Base-by-base conservation (phyloP, 2,888 invertebrate species). In the Acanthosepion esculentum region DNA sequence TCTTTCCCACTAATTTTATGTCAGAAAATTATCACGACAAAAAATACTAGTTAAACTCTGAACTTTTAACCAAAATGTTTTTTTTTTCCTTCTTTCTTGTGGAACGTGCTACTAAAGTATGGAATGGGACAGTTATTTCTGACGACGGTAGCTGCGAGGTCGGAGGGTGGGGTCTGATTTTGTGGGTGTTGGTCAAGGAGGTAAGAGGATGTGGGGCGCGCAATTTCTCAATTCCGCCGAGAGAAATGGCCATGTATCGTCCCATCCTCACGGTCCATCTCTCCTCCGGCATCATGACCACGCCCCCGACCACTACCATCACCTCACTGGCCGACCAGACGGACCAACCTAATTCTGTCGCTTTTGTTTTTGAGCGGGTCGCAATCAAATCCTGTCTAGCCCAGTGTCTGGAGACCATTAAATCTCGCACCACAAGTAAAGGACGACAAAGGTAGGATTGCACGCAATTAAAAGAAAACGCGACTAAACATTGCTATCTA, bases 371-470 rank as follows among this genome's bases (percentile, higher is more conserved):
- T 78, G 29, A 29, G 78, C 12, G 78, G 78, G n/a, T n/a, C 12
- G n/a, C 78, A 78, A 78, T 78, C 78, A 78, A 78, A 78, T 78
- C 78, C 78, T 78, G 78, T 78, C 78, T 78, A 29, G 78, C 78
- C 78, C 78, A 29, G 78, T 78, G 78, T 78, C 78, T 78, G 29
- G 78, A 78, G 78, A 78, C 12, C 78, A 78, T 78, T 78, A 29
- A 78, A 78, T 78, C 78, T 78, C 29, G 78, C 78, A 78, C 78
- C 78, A 78, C 78, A 29, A n/a, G 29, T 0, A n/a, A n/a, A 78
- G 29, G 78, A 78, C n/a, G 78, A 29, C 78, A 78, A 78, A 78
- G 29, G 78, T n/a, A 78, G 78, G 78, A 78, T 78, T 78, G 78
- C 78, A n/a, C 78, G n/a, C 29, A 78, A 78, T 78, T 78, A 78